phyloP scores from a whole-genome alignment of 2,888 invertebrate genomes.

The Hydraecia micacea region DNA sequence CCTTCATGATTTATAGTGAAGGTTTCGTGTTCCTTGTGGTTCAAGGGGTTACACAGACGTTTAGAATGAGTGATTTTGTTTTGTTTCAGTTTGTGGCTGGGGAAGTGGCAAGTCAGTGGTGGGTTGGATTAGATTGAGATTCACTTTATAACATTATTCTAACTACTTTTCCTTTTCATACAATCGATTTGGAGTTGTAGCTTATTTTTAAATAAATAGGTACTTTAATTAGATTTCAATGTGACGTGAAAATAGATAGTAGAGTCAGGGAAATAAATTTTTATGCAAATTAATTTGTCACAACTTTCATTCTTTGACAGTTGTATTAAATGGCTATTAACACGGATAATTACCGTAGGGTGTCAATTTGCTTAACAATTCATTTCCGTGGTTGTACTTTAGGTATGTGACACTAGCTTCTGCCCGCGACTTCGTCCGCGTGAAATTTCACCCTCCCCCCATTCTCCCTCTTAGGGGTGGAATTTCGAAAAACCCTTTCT shows the following conservation, averaged over 20 bases:
- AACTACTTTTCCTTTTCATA: not conserved
- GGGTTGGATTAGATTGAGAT: not conserved
- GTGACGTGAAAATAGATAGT: not conserved
- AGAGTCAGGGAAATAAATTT: not conserved
- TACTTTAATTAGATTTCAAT: not conserved
- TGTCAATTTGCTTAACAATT: not conserved
- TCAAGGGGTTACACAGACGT: not conserved
- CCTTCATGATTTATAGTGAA: constrained; percentile 50
- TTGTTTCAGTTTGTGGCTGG: not conserved
- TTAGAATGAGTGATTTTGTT: constrained; percentile 16
- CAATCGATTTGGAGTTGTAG: not conserved
- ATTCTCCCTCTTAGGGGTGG: too few relatives aligned
- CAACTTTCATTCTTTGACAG: not conserved
- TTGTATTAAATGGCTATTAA: not conserved
- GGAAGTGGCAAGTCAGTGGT: too few relatives aligned
- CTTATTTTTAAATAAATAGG: not conserved
- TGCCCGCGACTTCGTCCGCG: too few relatives aligned
- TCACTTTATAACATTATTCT: too few relatives aligned
- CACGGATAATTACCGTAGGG: not conserved
- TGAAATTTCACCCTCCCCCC: too few relatives aligned
- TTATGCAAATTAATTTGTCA: not conserved
- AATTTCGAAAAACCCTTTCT: too few relatives aligned
- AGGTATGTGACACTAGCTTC: not conserved
- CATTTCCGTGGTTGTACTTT: not conserved
- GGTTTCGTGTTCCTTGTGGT: not conserved